Evolutionary conservation across 2,797 vertebrate genomes (phyloP), one percentile per base, ranked within the genome.

Genomic region (Gallinago nigripennis): DNA sequence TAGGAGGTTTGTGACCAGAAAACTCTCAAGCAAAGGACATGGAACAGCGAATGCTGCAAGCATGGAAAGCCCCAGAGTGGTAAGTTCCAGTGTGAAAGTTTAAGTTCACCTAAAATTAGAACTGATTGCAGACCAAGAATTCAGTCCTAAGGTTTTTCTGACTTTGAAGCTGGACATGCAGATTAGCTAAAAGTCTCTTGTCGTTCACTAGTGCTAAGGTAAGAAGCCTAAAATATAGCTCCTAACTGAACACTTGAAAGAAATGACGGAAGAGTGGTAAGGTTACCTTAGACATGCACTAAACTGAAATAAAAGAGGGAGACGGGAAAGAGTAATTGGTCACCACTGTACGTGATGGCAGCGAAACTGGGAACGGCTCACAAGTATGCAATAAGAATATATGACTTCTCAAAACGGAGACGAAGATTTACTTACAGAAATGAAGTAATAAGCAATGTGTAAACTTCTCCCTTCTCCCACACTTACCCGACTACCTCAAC

Each of bases 401-500:
- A 50, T 12, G 27, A 78, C 50, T 84, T 75, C 77, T 79, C 63
- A 82, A 92, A 94, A 86, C 2, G 15, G 14, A 95, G 64, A 64
- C 66, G 71, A 88, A 88, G 70, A 68, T 37, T 92, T 27, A 69
- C 20, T 90, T 61, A 81, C 4, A 93, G 30, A 82, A 45, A 75
- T 16, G 10, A 94, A 95, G 65, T 16, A 65, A 54, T 4, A 80
- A 51, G 51, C 27, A 54, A 51, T 1, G 17, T 25, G 45, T 57
- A 68, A 85, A 86, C 39, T 60, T 31, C 58, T 88, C 87, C 90
- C 57, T 91, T 81, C 76, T 95, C 71, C 90, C 94, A 90, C 97
- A 98, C 98, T 99, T 98, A 99, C 99, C 99, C 99, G 85, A 99
- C 98, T 95, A 99, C 97, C 86, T 98, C 95, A 97, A 99, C 94